phyloP scores from a whole-genome alignment of 1,140 invertebrate genomes.

The Drosophila elegans region DNA sequence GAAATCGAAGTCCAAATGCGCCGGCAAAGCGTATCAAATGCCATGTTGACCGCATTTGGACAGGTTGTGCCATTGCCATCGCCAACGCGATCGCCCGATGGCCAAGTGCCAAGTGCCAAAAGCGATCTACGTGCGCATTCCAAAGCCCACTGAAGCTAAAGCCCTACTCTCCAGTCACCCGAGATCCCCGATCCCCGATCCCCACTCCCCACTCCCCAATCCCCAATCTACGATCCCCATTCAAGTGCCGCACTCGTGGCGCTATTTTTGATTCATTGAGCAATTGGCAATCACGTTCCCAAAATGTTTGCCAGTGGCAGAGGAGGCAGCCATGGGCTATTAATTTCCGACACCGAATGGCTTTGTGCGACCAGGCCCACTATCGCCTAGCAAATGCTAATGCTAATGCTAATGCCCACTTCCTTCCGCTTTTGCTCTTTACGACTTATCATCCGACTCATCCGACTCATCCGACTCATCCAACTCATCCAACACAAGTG shows the following conservation, averaged over 20 bases:
- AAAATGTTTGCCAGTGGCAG: background rate
- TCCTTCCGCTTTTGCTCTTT: constrained; percentile 67
- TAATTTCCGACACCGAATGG: constrained; percentile 24
- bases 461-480: constrained; percentile 10
- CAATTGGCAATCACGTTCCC: constrained; percentile 67
- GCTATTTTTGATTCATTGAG: constrained; percentile 75
- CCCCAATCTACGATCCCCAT: constrained; percentile 14
- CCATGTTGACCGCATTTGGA: constrained; percentile 48
- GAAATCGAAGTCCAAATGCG: constrained; percentile 20
- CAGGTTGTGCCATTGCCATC: background rate
- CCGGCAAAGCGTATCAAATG: constrained; percentile 54
- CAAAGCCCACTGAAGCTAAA: constrained; percentile 7
- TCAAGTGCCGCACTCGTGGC: constrained; percentile 57
- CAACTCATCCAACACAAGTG: constrained; percentile 22
- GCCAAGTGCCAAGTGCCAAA: constrained; percentile 44
- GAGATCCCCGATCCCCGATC: constrained; percentile 18
- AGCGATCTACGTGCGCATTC: constrained; percentile 44
- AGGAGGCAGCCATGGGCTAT: constrained; percentile 11
- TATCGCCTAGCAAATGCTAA: constrained; percentile 23
- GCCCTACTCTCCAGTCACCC: background rate
- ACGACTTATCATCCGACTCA: constrained; percentile 6
- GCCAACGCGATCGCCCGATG: constrained; percentile 25
- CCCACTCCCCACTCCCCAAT: constrained; percentile 25
- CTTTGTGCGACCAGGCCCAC: constrained; percentile 1
- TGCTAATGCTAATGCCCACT: constrained; percentile 61